These are phyloP conservation scores for Sylvia atricapilla DNA, from an alignment of 2,113 vertebrate species.

Conservation along the genomic window DNA sequence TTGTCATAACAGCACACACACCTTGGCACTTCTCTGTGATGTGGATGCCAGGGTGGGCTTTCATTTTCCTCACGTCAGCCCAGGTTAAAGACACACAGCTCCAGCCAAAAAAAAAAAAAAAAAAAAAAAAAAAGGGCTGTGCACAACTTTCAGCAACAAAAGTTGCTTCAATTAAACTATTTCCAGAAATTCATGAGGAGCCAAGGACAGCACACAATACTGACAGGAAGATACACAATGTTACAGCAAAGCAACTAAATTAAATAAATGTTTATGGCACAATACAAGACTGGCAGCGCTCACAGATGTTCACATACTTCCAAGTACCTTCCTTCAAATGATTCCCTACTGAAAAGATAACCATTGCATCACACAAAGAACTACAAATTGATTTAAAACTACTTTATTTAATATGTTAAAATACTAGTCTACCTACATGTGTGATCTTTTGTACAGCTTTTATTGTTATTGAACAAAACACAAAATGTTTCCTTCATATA, in stretches of 20 bases:
- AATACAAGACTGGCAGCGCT: neutral
- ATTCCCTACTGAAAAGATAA: neutral
- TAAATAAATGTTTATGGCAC: neutral
- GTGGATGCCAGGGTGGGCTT: neutral
- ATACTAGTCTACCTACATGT: neutral
- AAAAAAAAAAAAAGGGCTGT: neutral
- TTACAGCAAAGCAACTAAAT: neutral
- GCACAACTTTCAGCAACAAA: neutral
- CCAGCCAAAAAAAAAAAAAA: neutral
- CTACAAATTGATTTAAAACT: neutral
- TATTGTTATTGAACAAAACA: neutral
- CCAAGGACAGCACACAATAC: neutral
- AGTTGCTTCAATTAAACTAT: neutral
- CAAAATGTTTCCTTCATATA: neutral
- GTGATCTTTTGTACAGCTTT: neutral
- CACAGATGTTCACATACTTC: neutral
- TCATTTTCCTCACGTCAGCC: rapidly evolving
- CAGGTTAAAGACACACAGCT: neutral
- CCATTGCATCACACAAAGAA: neutral
- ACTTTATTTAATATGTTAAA: slow-evolving; percentile 30
- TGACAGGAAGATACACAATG: neutral
- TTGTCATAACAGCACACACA: neutral
- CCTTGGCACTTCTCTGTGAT: neutral
- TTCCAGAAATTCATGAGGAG: neutral
- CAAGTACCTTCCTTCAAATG: neutral